Evolutionary conservation across 2,888 invertebrate species (phyloP).

Genomic region (Chymomyza procnemis): DNA sequence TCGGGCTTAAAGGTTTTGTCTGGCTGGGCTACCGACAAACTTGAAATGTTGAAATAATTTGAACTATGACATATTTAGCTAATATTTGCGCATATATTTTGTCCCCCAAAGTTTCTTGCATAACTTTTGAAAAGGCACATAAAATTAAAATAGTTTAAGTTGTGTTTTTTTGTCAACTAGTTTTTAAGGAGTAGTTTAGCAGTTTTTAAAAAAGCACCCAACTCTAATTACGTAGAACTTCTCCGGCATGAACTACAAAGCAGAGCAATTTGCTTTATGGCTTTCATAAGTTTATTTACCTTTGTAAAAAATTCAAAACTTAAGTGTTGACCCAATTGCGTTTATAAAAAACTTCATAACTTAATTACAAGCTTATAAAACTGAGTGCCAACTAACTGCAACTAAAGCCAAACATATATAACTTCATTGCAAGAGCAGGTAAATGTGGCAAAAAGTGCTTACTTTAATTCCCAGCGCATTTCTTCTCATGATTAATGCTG

Average conservation of each 20-base stretch:
- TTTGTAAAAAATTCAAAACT: neutral
- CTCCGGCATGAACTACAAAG: neutral
- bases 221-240: neutral
- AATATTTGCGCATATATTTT: neutral
- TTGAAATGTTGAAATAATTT: neutral
- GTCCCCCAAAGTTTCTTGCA: neutral
- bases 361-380: slow-evolving; percentile 39
- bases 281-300: neutral
- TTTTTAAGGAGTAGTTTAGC: too few species aligned
- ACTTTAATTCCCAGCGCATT: neutral
- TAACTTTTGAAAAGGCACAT: neutral
- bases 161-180: too few species aligned
- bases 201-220: neutral
- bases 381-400: neutral
- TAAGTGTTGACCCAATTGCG: slow-evolving; percentile 58
- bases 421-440: neutral
- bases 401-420: neutral
- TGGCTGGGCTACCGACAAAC: neutral
- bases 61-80: neutral
- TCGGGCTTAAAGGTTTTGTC: slow-evolving; percentile 31
- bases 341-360: slow-evolving; percentile 46
- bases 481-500: neutral
- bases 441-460: neutral
- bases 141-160: too few species aligned
- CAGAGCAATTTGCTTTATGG: neutral